Evolutionary conservation across 2,797 vertebrate genomes (phyloP).

Genomic region (Macrochelys suwanniensis): DNA sequence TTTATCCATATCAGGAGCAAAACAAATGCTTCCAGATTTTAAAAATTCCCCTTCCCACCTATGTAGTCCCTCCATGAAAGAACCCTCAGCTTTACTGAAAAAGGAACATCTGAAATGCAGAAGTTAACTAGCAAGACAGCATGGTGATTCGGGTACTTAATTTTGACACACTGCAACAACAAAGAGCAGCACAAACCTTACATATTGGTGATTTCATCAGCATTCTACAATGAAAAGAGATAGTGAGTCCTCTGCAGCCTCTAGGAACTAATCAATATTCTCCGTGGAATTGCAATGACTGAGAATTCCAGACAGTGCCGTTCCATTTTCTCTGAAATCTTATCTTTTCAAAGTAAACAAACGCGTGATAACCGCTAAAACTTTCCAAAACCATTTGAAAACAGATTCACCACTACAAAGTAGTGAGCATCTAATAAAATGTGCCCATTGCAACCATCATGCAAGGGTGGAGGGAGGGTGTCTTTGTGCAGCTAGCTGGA

Average conservation of each 20-base stretch:
- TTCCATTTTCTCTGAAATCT: slow-evolving; percentile 79
- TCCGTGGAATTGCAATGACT: slow-evolving; percentile 74
- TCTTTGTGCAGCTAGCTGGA: neutral
- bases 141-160: slow-evolving; percentile 64
- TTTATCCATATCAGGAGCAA: neutral
- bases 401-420: slow-evolving; percentile 34
- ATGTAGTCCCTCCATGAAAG: neutral
- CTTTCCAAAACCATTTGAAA: slow-evolving; percentile 68
- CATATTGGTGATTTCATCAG: slow-evolving; percentile 63
- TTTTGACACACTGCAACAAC: slow-evolving; percentile 72
- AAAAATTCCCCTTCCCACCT: neutral
- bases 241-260: slow-evolving; percentile 56
- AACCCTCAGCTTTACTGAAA: neutral
- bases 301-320: slow-evolving; percentile 67
- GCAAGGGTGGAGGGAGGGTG: neutral
- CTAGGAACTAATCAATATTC: slow-evolving; percentile 73
- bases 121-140: slow-evolving; percentile 24
- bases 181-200: slow-evolving; percentile 52
- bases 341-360: slow-evolving; percentile 80
- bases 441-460: neutral
- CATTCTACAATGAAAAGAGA: slow-evolving; percentile 65
- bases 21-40: neutral
- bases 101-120: slow-evolving; percentile 22
- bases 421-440: neutral
- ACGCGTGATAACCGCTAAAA: slow-evolving; percentile 76